Evolutionary conservation across 2,113 vertebrate species (phyloP).

Genomic region (Taurulus bubalis): DNA sequence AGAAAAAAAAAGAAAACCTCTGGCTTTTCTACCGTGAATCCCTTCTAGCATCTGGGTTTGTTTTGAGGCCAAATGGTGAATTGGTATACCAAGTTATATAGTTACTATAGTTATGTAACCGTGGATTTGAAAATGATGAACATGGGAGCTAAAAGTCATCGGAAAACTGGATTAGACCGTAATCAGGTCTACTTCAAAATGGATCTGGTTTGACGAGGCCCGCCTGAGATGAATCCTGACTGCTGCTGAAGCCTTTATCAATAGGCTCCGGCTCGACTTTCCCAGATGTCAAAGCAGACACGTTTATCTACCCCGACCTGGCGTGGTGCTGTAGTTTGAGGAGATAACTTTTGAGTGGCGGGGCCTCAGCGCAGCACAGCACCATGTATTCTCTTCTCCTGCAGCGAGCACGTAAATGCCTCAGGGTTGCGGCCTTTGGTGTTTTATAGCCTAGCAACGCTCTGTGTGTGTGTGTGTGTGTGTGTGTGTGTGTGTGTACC

Average conservation of each 20-base stretch:
- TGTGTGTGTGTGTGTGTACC: conserved; percentile 57
- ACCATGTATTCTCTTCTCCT: conserved; percentile 19
- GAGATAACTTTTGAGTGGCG: conserved; percentile 36
- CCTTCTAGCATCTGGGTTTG: conserved; percentile 20
- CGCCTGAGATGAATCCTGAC: neutral
- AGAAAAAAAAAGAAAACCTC: neutral
- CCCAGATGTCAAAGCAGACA: conserved; percentile 6
- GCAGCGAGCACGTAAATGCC: conserved; percentile 39
- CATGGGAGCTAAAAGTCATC: neutral
- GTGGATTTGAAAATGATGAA: neutral
- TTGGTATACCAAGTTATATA: too few species aligned
- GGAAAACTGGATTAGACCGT: neutral
- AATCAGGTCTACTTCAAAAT: conserved; percentile 3
- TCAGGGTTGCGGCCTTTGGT: conserved; percentile 56
- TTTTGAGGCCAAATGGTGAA: conserved; percentile 3
- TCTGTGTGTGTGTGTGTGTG: neutral
- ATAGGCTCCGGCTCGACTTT: neutral
- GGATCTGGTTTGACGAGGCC: conserved; percentile 15
- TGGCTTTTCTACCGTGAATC: neutral
- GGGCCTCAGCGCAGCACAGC: conserved; percentile 14
- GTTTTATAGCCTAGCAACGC: conserved; percentile 77
- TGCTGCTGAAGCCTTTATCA: conserved; percentile 29
- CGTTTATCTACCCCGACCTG: conserved; percentile 29
- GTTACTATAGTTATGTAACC: neutral
- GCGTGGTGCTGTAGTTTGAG: conserved; percentile 8